Percentiles rank a stretch among this genome's conserved stretches.
Evolutionary conservation across 2,797 vertebrate genomes (phyloP).

Genomic region (Tangara arthus): DNA sequence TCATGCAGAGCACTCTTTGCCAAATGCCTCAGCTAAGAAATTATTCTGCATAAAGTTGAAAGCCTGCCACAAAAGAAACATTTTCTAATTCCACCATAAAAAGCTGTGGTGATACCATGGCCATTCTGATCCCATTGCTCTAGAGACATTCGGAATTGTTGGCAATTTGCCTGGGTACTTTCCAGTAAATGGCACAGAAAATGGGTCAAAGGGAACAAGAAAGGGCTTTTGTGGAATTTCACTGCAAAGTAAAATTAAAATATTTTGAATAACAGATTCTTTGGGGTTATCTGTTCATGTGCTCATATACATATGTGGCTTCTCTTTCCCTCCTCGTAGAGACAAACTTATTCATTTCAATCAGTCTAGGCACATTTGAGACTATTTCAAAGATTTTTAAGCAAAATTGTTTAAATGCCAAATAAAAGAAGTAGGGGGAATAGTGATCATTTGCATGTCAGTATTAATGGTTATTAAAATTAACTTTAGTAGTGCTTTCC

Average conservation of each 20-base stretch:
- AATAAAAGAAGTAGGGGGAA: neutral
- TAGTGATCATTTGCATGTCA: neutral
- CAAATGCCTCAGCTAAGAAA: neutral
- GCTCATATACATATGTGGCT: neutral
- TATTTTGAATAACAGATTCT: neutral
- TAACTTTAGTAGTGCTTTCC: neutral
- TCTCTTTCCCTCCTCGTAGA: neutral
- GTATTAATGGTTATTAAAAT: neutral
- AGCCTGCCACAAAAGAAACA: constrained; percentile 18
- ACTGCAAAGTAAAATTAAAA: neutral
- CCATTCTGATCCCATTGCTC: neutral
- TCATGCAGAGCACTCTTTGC: neutral
- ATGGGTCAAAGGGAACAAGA: neutral
- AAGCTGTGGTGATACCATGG: neutral
- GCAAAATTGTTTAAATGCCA: neutral
- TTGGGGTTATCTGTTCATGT: neutral
- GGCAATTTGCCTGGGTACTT: neutral
- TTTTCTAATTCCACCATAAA: neutral
- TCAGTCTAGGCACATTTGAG: neutral
- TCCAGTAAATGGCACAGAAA: neutral
- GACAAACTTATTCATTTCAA: neutral
- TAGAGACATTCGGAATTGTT: neutral
- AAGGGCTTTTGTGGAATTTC: neutral
- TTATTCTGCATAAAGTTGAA: neutral
- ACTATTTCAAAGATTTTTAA: neutral